These are phyloP conservation scores for Pampus argenteus DNA, from an alignment of 2,797 vertebrate species.

Conservation along the genomic window DNA sequence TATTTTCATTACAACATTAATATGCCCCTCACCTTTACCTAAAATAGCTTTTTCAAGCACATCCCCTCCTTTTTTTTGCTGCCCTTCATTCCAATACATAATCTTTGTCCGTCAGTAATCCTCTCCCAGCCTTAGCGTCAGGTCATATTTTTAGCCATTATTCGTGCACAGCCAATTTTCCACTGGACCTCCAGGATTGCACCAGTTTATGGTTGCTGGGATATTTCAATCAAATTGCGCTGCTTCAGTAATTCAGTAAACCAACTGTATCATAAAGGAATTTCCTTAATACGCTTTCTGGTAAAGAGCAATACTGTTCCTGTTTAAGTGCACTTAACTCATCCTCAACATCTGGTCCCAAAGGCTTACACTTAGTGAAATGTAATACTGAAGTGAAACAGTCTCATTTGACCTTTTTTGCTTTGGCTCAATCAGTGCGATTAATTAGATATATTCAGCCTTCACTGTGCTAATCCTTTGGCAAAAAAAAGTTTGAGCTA, in stretches of 20 bases:
- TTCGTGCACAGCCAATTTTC: conserved; percentile 47
- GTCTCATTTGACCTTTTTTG: conserved; percentile 7
- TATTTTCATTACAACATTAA: not conserved
- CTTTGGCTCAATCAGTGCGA: conserved; percentile 23
- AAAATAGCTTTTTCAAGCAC: conserved; percentile 17
- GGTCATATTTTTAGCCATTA: conserved; percentile 31
- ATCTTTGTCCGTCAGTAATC: conserved; percentile 23
- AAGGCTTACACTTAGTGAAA: not conserved
- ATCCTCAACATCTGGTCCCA: not conserved
- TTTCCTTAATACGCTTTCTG: conserved; percentile 32
- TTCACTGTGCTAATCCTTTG: not conserved
- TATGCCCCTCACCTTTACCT: conserved; percentile 6
- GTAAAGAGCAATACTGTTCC: not conserved
- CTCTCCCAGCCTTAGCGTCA: conserved; percentile 4
- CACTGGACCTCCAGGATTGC: conserved; percentile 18
- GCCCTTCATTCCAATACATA: conserved; percentile 22
- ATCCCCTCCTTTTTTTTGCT: conserved; percentile 1
- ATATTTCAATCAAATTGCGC: conserved; percentile 7
- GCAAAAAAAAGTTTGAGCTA: not conserved
- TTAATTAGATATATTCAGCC: conserved; percentile 2
- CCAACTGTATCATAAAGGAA: conserved; percentile 26
- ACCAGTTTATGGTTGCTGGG: conserved; percentile 24
- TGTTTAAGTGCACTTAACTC: conserved; percentile 29
- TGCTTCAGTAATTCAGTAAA: conserved; percentile 12
- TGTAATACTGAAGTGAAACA: not conserved